Percentiles rank a stretch among this genome's conserved stretches.
These are phyloP conservation scores for Oscarella lobularis DNA, from an alignment of 37 sponge, comb jelly and placozoan species.

Conservation along the genomic window DNA sequence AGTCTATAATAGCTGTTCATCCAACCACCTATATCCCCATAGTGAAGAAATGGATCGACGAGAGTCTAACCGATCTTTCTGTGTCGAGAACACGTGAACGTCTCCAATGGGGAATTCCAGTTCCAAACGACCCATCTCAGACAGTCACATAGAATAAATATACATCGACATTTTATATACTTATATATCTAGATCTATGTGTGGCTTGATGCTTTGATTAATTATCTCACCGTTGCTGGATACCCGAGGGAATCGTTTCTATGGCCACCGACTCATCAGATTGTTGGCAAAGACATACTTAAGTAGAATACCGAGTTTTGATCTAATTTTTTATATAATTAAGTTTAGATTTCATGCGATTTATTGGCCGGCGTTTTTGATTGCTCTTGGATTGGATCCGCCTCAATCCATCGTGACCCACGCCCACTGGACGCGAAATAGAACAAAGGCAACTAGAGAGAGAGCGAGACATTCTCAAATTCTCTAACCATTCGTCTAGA, in stretches of 20 bases:
- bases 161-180: neutral
- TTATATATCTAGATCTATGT: slow-evolving; percentile 50
- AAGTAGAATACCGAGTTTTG: slow-evolving; percentile 6
- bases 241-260: slow-evolving; percentile 21
- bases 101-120: slow-evolving; percentile 63
- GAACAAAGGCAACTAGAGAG: slow-evolving; percentile 24
- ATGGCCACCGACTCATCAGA: slow-evolving; percentile 68
- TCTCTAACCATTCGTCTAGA: too few relatives aligned
- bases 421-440: slow-evolving; percentile 62
- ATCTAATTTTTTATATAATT: too few relatives aligned
- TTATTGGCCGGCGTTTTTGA: slow-evolving; percentile 80
- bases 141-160: slow-evolving; percentile 25
- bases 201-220: slow-evolving; percentile 81
- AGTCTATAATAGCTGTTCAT: slow-evolving; percentile 53
- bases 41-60: neutral
- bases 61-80: slow-evolving; percentile 36
- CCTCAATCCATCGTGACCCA: slow-evolving; percentile 50
- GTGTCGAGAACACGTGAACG: slow-evolving; percentile 54
- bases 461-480: too few relatives aligned
- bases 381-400: slow-evolving; percentile 51
- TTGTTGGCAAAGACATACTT: slow-evolving; percentile 54
- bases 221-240: slow-evolving; percentile 80
- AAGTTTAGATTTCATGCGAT: slow-evolving; percentile 55
- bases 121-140: slow-evolving; percentile 52
- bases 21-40: slow-evolving; percentile 5